Percentiles rank a stretch among this genome's conserved stretches.
phyloP scores from a whole-genome alignment of 2,797 vertebrate species.

The Cyprinodon diabolis region DNA sequence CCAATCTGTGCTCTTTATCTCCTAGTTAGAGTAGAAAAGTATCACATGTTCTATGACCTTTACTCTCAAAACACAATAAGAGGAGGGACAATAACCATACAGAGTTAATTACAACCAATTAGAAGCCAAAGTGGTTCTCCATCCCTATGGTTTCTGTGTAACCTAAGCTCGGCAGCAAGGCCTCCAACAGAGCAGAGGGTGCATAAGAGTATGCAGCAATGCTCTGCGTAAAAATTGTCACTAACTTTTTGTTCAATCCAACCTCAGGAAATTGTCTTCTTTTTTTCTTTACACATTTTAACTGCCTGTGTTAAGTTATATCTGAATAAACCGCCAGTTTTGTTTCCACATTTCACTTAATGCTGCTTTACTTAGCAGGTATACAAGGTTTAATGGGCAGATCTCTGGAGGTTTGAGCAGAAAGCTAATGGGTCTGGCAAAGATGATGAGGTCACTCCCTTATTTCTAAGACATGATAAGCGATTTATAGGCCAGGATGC shows the following conservation, averaged over 20 bases:
- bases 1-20: slow-evolving; percentile 57
- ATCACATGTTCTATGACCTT: slow-evolving; percentile 62
- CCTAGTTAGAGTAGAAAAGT: slow-evolving; percentile 45
- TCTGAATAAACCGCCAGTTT: slow-evolving; percentile 33
- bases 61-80: slow-evolving; percentile 66
- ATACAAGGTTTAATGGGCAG: slow-evolving; percentile 67
- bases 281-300: background rate
- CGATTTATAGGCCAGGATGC: slow-evolving; percentile 60
- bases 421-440: slow-evolving; percentile 76
- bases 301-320: background rate
- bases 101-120: slow-evolving; percentile 78
- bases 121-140: slow-evolving; percentile 62
- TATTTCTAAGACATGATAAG: slow-evolving; percentile 56
- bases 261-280: background rate
- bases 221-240: background rate
- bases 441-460: slow-evolving; percentile 78
- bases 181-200: slow-evolving; percentile 10
- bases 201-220: background rate
- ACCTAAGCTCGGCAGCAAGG: slow-evolving; percentile 45
- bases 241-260: background rate
- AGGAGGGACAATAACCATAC: slow-evolving; percentile 69
- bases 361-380: slow-evolving; percentile 64
- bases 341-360: slow-evolving; percentile 60
- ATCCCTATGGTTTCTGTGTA: slow-evolving; percentile 59
- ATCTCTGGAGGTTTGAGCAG: slow-evolving; percentile 65